Conservation (phyloP, 2,797 vertebrate species). For the Staurois parvus region DNA sequence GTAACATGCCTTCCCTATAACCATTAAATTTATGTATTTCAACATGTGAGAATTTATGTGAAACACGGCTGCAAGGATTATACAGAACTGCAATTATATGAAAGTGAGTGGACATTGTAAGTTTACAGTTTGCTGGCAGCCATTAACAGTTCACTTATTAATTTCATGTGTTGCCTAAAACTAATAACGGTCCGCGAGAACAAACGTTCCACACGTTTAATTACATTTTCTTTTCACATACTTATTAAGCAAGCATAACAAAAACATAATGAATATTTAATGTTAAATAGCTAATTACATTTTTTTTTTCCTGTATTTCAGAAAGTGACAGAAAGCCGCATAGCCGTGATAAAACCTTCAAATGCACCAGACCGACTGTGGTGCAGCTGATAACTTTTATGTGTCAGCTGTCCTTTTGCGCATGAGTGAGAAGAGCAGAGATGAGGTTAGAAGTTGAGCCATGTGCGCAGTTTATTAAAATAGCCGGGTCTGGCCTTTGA, state of each 20-base stretch:
- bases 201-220: background rate
- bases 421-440: background rate
- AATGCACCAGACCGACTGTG: background rate
- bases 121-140: too few relatives aligned
- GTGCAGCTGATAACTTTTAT: too few relatives aligned
- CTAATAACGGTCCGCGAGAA: too few relatives aligned
- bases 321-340: background rate
- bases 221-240: background rate
- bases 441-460: conserved; percentile 9
- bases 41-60: too few relatives aligned
- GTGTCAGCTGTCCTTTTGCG: background rate
- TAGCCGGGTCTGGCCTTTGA: background rate
- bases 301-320: background rate
- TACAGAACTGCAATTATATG: too few relatives aligned
- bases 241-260: background rate
- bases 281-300: background rate
- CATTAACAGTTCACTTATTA: too few relatives aligned
- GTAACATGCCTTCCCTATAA: too few relatives aligned
- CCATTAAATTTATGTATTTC: too few relatives aligned
- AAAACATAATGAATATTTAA: background rate
- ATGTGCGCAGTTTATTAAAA: background rate
- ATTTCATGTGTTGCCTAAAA: too few relatives aligned
- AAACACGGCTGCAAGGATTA: too few relatives aligned
- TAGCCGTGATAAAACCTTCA: background rate
- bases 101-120: too few relatives aligned